Evolutionary conservation across 2,888 invertebrate species (phyloP), one percentile per base, ranked within the genome.

Genomic region (Hydropsyche betteni): DNA sequence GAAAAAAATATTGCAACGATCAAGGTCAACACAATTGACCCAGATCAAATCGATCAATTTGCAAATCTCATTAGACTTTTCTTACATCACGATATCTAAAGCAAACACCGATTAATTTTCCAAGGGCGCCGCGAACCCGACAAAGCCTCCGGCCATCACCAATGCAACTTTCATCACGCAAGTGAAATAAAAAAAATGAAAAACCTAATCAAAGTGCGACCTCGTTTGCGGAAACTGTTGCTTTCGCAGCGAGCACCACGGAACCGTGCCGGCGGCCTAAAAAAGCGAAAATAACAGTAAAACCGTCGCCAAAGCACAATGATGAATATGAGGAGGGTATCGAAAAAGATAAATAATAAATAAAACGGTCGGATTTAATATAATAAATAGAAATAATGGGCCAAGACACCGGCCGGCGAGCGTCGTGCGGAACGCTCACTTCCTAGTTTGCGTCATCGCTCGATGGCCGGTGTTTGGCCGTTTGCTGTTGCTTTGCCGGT

Each of bases 361-460:
- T 24, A 24, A 24, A 24, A 24, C 24, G 52, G 14, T 10, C 53
- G 51, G 53, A 50, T 50, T 2, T 8, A 38, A 53, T 16, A 72
- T 55, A 24, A 24, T 51, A 58, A 14, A 58, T 38, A 53, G 52
- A 72, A 72, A 58, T 55, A 61, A 58, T 72, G 38, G 72, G 72
- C 72, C 72, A 72, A 72, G 55, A 72, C 72, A 72, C 72, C 72
- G 72, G 55, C 53, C 72, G 58, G 72, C 72, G 33, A 71, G 24
- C 71, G 52, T 55, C 14, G 38, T 33, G 51, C 33, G 61, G 33
- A 72, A 58, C 72, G 38, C 61, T 55, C 72, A 72, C 72, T 72
- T 72, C 72, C 72, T 72, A 72, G 72, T 72, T 72, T 72, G 72
- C 72, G 72, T 72, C 72, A 72, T 72, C 58, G 36, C 61, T 24